Evolutionary conservation across 2,113 vertebrate species (phyloP), one percentile per base, ranked within the genome.

Genomic region (Cinclus cinclus): DNA sequence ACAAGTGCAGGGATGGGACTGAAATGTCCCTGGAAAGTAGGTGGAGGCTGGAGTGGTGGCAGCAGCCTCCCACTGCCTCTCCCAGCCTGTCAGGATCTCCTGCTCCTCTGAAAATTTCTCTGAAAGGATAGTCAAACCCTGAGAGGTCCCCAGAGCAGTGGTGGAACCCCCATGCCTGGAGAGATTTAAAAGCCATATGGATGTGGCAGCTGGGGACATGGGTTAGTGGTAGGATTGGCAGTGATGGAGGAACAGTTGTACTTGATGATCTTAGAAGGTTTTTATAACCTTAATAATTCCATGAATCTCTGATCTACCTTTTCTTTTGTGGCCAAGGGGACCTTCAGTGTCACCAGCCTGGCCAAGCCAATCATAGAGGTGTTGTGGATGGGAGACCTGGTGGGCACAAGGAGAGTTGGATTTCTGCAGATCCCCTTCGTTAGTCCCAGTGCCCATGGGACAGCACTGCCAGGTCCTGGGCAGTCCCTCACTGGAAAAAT

Each of bases 251-350:
- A 46, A 13, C 0, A 1, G 31, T 13, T 81, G 12, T 5, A 30
- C 19, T 81, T 0, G 1, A 21, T 46, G 33, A 41, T 18, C 39
- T 60, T 6, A 53, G n/a, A 13, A 53, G 20, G 16, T 7, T 68
- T 60, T 53, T 47, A 53, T 39, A 25, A 15, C 39, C 53, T 62
- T 17, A 27, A 4, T 53, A 3, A 41, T 53, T 47, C n/a, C 24
- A 12, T 9, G 20, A 62, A 35, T 82, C 53, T 35, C 62, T 89
- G 28, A n/a, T 53, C 50, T 52, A n/a, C 25, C 28, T 52, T 44
- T 10, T 42, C 33, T 76, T 39, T 74, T 28, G 27, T 5, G 31
- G 9, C 52, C 60, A 70, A 31, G 18, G 20, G 63, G n/a, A 69
- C 27, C 23, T 89, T n/a, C 44, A 41, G 6, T 6, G 6, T 39